phyloP scores from a whole-genome alignment of 1,140 invertebrate species.

The Aphelinus atriplicis region DNA sequence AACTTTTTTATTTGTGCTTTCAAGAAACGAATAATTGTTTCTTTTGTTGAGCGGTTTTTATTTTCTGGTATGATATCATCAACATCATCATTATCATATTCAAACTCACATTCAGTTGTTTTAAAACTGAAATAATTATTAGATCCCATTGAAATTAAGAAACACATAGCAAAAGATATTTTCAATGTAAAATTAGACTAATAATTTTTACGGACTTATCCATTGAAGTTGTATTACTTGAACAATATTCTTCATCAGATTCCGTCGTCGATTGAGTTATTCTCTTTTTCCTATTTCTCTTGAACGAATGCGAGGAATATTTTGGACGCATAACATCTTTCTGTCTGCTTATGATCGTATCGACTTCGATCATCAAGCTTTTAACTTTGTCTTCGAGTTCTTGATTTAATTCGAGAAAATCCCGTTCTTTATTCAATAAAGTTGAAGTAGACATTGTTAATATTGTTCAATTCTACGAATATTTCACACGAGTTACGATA shows the following conservation, averaged over 20 bases:
- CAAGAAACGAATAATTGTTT: conserved; percentile 56
- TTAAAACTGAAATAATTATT: neutral
- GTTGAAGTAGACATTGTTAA: conserved; percentile 9
- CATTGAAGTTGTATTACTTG: no score
- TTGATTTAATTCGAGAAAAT: conserved; percentile 64
- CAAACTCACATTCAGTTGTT: neutral
- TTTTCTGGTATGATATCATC: neutral
- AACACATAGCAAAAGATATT: no score
- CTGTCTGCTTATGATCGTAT: conserved; percentile 57
- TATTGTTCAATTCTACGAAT: no score
- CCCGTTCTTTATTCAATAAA: conserved; percentile 59
- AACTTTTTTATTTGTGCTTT: conserved; percentile 62
- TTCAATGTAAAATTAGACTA: no score
- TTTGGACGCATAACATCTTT: conserved; percentile 18
- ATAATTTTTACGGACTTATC: no score
- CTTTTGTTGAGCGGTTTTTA: conserved; percentile 40
- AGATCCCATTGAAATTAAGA: no score
- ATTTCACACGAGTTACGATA: no score
- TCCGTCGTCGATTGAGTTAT: conserved; percentile 10
- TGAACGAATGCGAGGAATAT: neutral
- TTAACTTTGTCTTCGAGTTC: conserved; percentile 64
- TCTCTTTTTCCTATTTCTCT: conserved; percentile 15
- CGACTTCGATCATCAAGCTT: conserved; percentile 63
- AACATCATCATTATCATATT: neutral
- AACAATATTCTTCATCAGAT: neutral